Conservation (phyloP, 2,113 vertebrate species). For the Nannospalax galili region DNA sequence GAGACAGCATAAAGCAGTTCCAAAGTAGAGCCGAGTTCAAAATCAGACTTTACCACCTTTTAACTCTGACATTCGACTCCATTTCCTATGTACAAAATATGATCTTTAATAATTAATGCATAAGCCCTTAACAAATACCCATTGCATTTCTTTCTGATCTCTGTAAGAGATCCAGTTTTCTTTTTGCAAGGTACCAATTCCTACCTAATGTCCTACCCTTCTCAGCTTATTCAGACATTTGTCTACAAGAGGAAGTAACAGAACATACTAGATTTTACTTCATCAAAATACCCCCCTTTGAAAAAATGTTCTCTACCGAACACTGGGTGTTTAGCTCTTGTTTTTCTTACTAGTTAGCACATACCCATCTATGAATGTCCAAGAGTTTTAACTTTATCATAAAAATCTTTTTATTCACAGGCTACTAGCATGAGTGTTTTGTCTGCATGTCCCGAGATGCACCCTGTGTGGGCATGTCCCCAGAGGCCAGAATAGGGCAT, state of each 20-base stretch:
- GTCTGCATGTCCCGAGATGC: too few relatives aligned
- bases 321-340: not conserved
- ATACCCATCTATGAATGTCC: not conserved
- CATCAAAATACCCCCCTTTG: not conserved
- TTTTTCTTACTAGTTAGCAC: not conserved
- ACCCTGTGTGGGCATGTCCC: too few relatives aligned
- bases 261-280: not conserved
- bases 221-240: not conserved
- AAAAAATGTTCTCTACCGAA: not conserved
- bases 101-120: not conserved
- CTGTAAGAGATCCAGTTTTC: not conserved
- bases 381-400: not conserved
- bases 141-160: not conserved
- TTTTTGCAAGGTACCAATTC: not conserved
- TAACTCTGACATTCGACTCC: not conserved
- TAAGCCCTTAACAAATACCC: not conserved
- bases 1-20: not conserved
- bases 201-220: constrained; percentile 23
- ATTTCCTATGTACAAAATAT: constrained; percentile 2
- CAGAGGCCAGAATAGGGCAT: too few relatives aligned
- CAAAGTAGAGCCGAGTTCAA: not conserved
- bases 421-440: not conserved
- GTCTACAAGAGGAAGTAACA: not conserved
- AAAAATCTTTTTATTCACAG: constrained; percentile 6
- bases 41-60: not conserved